phyloP scores from a whole-genome alignment of 2,113 vertebrate genomes.

The Cryptomyrus ogoouensis region DNA sequence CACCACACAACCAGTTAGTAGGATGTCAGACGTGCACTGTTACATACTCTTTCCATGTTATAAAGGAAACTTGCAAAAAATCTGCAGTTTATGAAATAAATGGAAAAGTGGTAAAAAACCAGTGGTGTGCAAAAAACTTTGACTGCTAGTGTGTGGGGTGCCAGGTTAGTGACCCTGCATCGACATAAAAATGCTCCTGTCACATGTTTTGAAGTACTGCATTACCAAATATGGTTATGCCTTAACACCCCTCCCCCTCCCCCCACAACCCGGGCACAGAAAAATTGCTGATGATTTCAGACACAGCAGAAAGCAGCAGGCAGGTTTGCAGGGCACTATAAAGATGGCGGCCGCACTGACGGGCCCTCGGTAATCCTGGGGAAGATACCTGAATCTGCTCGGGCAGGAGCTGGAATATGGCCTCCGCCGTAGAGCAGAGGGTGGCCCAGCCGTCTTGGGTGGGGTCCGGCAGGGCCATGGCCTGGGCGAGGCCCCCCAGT shows the following conservation, averaged over 20 bases:
- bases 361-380: not conserved
- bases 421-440: constrained; percentile 69
- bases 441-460: constrained; percentile 72
- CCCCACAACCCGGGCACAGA: not conserved
- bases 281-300: not conserved
- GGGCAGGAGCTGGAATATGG: constrained; percentile 77
- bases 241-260: not conserved
- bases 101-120: too few species aligned
- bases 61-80: too few species aligned
- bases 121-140: too few species aligned
- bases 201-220: not conserved
- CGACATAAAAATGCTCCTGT: not conserved
- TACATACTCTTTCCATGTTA: too few species aligned
- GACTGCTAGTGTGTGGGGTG: not conserved
- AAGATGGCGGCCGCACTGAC: not conserved
- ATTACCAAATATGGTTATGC: not conserved
- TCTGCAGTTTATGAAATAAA: too few species aligned
- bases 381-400: constrained; percentile 67
- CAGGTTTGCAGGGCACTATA: not conserved
- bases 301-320: not conserved
- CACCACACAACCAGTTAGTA: too few species aligned
- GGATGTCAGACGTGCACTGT: too few species aligned
- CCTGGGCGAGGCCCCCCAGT: constrained; percentile 71
- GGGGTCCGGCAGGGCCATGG: constrained; percentile 79
- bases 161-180: not conserved